phyloP scores from a whole-genome alignment of 1,140 invertebrate genomes.

The Cherax destructor region DNA sequence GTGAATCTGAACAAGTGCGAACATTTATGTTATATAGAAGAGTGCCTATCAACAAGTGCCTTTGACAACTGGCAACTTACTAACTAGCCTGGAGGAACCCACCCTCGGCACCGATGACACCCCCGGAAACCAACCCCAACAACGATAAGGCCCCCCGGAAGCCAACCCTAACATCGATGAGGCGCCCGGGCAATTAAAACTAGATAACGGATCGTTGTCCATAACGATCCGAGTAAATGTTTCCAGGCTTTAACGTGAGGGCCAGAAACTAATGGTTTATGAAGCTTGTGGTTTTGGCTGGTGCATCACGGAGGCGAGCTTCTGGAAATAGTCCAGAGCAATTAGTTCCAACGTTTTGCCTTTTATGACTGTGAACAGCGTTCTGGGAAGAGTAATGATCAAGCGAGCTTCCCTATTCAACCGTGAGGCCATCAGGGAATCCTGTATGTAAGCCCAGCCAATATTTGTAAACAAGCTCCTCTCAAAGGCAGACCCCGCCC shows the following conservation, averaged over 20 bases:
- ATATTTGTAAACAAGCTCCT: constrained; percentile 21
- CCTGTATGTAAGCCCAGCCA: neutral
- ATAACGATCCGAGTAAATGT: neutral
- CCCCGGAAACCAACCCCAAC: no score
- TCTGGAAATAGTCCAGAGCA: neutral
- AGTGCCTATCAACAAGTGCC: no score
- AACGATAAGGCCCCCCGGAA: no score
- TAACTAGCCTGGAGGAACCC: no score
- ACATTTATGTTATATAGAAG: no score
- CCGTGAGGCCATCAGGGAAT: neutral
- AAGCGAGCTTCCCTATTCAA: neutral
- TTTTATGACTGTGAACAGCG: neutral
- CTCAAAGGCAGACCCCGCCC: constrained; percentile 2
- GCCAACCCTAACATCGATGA: neutral
- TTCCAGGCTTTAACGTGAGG: neutral
- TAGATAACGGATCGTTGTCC: neutral
- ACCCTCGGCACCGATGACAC: no score
- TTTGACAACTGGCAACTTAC: no score
- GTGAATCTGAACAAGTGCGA: no score
- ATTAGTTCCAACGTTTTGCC: neutral
- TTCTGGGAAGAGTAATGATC: constrained; percentile 6
- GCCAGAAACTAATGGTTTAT: neutral
- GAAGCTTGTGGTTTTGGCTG: neutral
- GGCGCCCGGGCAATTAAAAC: neutral
- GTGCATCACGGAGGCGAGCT: neutral